Evolutionary conservation across 2,888 invertebrate genomes (phyloP).

Genomic region (Cantharis flavilabris): DNA sequence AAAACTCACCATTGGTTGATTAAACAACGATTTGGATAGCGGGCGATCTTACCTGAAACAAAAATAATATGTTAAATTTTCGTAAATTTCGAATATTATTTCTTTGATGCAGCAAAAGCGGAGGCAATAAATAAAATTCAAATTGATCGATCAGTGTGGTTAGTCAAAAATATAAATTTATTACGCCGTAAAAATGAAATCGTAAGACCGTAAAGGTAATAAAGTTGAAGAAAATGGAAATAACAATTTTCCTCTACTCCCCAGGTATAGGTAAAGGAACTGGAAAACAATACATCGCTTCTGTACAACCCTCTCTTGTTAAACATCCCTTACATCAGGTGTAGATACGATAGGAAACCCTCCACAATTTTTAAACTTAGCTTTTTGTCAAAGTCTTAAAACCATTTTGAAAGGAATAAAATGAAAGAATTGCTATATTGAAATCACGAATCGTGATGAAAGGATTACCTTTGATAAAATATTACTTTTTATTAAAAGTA

Average conservation of each 20-base stretch:
- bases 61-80: background rate
- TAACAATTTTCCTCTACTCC: conserved; percentile 16
- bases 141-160: background rate
- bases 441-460: conserved; percentile 23
- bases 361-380: conserved; percentile 22
- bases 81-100: background rate
- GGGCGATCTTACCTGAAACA: background rate
- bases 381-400: conserved; percentile 27
- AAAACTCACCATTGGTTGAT: background rate
- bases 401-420: conserved; percentile 22
- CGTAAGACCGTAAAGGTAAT: background rate
- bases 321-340: conserved; percentile 24
- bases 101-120: background rate
- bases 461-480: conserved; percentile 20
- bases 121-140: background rate
- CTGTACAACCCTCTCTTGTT: conserved; percentile 27
- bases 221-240: background rate
- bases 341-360: conserved; percentile 14
- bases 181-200: conserved; percentile 8
- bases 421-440: conserved; percentile 29
- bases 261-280: conserved; percentile 17
- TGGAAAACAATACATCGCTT: conserved; percentile 20
- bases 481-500: conserved; percentile 6
- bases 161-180: background rate
- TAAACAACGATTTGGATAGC: background rate